Percentiles rank a stretch among this genome's conserved stretches.
Conservation (phyloP, 2,888 invertebrate genomes). For the Dolomedes plantarius region DNA sequence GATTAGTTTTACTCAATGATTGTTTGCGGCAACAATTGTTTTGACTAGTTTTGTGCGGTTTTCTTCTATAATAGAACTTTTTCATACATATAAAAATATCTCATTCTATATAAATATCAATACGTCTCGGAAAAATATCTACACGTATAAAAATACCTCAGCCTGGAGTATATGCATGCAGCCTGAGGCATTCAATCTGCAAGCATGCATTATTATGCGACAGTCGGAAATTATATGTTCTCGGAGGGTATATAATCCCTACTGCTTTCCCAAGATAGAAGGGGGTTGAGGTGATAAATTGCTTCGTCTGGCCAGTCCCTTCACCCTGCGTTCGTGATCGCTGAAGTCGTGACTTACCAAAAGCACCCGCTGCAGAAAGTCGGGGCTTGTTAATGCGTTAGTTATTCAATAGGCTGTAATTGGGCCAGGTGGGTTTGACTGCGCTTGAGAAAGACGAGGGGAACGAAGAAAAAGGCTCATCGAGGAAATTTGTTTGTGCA, state of each 20-base stretch:
- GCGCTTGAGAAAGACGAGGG: neutral
- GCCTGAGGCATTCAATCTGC: neutral
- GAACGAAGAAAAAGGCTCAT: neutral
- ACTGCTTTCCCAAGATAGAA: neutral
- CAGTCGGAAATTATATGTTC: neutral
- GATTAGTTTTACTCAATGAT: no score
- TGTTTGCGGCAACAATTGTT: no score
- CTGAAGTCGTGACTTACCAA: conserved; percentile 52
- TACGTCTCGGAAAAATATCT: no score
- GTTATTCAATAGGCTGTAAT: conserved; percentile 7
- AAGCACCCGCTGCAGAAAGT: conserved; percentile 21
- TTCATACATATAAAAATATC: no score
- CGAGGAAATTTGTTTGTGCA: neutral
- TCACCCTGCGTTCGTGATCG: conserved; percentile 43
- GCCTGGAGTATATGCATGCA: no score
- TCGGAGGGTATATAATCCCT: neutral
- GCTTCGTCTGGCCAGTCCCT: conserved; percentile 38
- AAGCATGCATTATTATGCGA: neutral
- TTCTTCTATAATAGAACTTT: no score
- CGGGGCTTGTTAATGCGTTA: conserved; percentile 4
- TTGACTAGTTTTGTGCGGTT: no score
- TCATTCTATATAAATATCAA: no score
- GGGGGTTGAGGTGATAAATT: conserved; percentile 44
- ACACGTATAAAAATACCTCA: no score
- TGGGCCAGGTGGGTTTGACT: conserved; percentile 7